Base-by-base conservation (phyloP, 2,888 invertebrate species). In the Lepidochitona cinerea region DNA sequence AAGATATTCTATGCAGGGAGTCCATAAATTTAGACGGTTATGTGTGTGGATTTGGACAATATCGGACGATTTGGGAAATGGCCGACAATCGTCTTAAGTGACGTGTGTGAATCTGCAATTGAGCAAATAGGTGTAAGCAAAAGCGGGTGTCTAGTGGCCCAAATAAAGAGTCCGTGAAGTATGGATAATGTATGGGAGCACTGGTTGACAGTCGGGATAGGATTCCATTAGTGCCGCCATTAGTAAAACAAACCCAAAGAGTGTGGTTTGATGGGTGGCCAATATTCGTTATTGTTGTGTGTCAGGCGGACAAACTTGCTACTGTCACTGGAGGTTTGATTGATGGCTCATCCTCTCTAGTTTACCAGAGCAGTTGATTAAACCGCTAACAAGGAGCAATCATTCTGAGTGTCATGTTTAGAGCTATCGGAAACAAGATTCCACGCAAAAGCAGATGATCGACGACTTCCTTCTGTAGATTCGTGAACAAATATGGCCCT, bases 351-450 rank as follows among this genome's bases (percentile, higher is more conserved):
- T 23, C 4, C 12, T 23, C 29, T 14, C 32, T 18, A 41, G 14
- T 59, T 12, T 29, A 29, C 23, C 26, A 23, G 23, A 26, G 4
- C 32, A 23, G 26, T 29, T 59, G 59, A 59, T 59, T 59, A 59
- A 59, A 59, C 59, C 59, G 29, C 59, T 59, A 59, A 59, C 59
- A 29, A 59, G 59, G 29, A 29, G 59, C 59, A 59, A 59, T 59
- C 23, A 59, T 59, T 59, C 59, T 14, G 32, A 59, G 59, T 59
- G 59, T 59, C 59, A 59, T 59, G 59, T 26, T 59, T 59, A 32
- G 59, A 29, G 26, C 29, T 59, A 4, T 23, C 26, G 29, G 41
- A 18, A 41, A 41, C 41, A 41, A 12, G 41, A 41, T 12, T 18
- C 41, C 41, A 12, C n/a, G 18, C 41, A 41, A 41, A 41, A 41